phyloP scores from a whole-genome alignment of 1,140 invertebrate species.

The Bombus confusus region DNA sequence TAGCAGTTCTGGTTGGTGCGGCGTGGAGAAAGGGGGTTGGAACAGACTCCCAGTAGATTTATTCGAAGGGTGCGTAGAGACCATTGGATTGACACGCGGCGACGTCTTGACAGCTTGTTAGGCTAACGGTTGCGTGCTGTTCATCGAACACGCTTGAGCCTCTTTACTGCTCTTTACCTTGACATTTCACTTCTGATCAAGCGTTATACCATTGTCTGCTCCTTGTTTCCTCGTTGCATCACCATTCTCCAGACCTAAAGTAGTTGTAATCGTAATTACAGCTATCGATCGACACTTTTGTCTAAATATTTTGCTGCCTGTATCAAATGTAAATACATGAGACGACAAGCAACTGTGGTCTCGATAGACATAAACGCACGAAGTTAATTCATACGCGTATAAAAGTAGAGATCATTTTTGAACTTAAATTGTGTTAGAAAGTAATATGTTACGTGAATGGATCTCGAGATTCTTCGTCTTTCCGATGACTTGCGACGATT shows the following conservation, averaged over 20 bases:
- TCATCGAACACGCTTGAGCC: slow-evolving; percentile 65
- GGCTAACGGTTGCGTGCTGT: slow-evolving; percentile 72
- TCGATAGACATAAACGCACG: no score
- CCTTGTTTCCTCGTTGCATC: background rate
- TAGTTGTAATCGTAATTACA: background rate
- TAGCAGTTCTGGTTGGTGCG: slow-evolving; percentile 12
- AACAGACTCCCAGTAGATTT: slow-evolving; percentile 43
- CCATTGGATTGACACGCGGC: slow-evolving; percentile 76
- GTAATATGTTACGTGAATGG: no score
- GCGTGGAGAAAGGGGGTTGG: slow-evolving; percentile 7
- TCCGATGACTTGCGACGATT: no score
- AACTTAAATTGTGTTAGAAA: background rate
- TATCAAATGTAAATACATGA: background rate
- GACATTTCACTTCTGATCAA: slow-evolving; percentile 57
- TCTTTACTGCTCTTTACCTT: slow-evolving; percentile 71
- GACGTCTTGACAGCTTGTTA: slow-evolving; percentile 82
- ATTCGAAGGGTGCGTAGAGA: slow-evolving; percentile 63
- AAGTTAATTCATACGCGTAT: background rate
- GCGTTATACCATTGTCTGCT: slow-evolving; percentile 43
- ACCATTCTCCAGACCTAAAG: background rate
- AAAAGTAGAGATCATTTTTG: background rate
- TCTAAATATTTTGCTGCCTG: background rate
- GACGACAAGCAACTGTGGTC: background rate
- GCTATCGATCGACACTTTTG: background rate
- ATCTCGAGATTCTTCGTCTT: no score